phyloP scores from a whole-genome alignment of 2,113 vertebrate species.

The Zingel zingel region DNA sequence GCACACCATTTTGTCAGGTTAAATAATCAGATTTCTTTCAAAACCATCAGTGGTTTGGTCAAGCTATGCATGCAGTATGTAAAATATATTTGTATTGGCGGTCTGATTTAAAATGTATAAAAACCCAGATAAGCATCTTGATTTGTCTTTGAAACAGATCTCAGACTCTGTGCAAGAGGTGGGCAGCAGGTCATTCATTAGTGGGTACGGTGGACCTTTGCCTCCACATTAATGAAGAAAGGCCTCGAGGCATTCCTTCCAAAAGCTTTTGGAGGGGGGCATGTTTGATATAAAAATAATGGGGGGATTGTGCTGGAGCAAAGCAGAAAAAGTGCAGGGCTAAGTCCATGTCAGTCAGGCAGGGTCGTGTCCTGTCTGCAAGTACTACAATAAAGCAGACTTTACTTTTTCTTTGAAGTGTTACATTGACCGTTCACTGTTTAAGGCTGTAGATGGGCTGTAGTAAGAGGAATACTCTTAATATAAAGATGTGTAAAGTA shows the following conservation, averaged over 20 bases:
- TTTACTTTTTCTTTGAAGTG: not conserved
- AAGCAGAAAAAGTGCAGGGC: constrained; percentile 37
- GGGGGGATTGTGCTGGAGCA: constrained; percentile 20
- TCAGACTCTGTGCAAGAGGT: constrained; percentile 28
- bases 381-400: constrained; percentile 35
- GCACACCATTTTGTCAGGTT: constrained; percentile 65
- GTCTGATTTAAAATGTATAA: constrained; percentile 50
- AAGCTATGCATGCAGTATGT: constrained; percentile 55
- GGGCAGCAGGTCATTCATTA: constrained; percentile 58
- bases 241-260: constrained; percentile 8
- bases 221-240: constrained; percentile 45
- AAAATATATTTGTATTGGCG: constrained; percentile 73
- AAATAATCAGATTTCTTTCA: constrained; percentile 77
- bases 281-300: constrained; percentile 54
- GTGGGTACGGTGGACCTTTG: constrained; percentile 39
- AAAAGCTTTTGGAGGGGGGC: not conserved
- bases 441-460: not conserved
- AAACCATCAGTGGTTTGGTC: constrained; percentile 55
- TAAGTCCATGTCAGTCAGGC: constrained; percentile 18
- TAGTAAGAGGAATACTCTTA: not conserved
- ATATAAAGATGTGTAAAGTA: not conserved
- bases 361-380: constrained; percentile 43
- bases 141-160: constrained; percentile 74
- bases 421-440: not conserved
- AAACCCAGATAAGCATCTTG: constrained; percentile 77